Percentiles rank a stretch among this genome's conserved stretches.
Evolutionary conservation across 1,140 invertebrate species (phyloP).

Genomic region (Drosophila azteca): DNA sequence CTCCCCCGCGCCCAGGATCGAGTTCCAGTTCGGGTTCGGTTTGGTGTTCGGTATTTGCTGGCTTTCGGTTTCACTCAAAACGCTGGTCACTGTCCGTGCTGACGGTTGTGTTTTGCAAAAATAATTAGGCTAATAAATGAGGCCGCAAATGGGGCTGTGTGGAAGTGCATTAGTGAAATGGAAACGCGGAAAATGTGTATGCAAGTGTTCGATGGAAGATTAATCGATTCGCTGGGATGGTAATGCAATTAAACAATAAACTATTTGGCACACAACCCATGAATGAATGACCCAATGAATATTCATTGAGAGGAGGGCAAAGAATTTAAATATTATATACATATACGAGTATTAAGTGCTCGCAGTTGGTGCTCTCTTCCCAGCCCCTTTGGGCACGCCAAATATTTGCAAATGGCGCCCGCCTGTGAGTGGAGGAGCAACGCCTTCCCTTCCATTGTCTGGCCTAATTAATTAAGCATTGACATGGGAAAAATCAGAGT

Average conservation of each 20-base stretch:
- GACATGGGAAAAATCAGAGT: conserved; percentile 1
- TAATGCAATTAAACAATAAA: conserved; percentile 25
- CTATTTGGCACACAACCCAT: conserved; percentile 1
- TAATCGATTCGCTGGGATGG: conserved; percentile 1
- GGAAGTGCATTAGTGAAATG: conserved; percentile 54
- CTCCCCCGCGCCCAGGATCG: too few relatives aligned
- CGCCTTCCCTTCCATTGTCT: conserved; percentile 6
- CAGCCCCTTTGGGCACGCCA: too few relatives aligned
- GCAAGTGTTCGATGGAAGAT: too few relatives aligned
- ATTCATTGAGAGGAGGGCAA: too few relatives aligned
- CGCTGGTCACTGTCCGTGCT: background rate
- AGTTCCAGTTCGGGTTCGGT: too few relatives aligned
- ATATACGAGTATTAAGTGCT: too few relatives aligned
- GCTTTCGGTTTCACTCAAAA: conserved; percentile 52
- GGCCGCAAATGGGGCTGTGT: conserved; percentile 31
- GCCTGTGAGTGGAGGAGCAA: conserved; percentile 6
- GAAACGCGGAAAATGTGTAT: conserved; percentile 35
- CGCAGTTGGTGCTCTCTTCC: too few relatives aligned
- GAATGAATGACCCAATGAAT: too few relatives aligned
- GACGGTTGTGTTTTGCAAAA: conserved; percentile 9
- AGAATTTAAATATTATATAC: too few relatives aligned
- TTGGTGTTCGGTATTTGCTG: conserved; percentile 15
- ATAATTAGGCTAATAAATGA: conserved; percentile 74
- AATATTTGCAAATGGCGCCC: conserved; percentile 9
- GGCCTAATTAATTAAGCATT: conserved; percentile 8